Conservation (phyloP, 2,888 invertebrate species). For the Cantharis nigra region DNA sequence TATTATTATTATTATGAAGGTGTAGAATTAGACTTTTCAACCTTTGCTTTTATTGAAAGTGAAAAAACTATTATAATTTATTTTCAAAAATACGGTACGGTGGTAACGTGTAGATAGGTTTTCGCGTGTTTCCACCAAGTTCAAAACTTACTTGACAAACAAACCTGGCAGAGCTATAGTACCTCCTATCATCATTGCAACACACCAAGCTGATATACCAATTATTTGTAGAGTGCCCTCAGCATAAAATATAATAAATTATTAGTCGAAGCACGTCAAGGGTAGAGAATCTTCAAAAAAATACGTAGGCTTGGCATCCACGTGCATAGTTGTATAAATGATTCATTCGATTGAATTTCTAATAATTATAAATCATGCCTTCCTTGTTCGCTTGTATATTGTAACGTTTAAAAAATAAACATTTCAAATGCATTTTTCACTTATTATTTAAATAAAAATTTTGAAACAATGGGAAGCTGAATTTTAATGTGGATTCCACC, state of each 20-base stretch:
- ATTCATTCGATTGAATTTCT: slow-evolving; percentile 21
- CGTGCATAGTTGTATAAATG: slow-evolving; percentile 37
- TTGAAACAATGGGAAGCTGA: background rate
- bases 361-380: background rate
- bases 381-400: background rate
- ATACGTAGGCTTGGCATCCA: slow-evolving; percentile 39
- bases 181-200: no score
- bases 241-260: slow-evolving; percentile 22
- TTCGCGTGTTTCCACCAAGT: no score
- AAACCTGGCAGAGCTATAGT: no score
- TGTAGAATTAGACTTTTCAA: no score
- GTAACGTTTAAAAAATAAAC: background rate
- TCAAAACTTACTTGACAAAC: no score
- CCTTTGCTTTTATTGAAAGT: no score
- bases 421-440: background rate
- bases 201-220: background rate
- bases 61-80: no score
- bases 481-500: no score
- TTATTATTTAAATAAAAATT: background rate
- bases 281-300: slow-evolving; percentile 33
- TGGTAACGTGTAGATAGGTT: no score
- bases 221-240: background rate
- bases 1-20: no score
- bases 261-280: slow-evolving; percentile 35
- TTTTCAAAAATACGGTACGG: no score